Conservation (phyloP, 2,888 invertebrate genomes). For the Xylota segnis region DNA sequence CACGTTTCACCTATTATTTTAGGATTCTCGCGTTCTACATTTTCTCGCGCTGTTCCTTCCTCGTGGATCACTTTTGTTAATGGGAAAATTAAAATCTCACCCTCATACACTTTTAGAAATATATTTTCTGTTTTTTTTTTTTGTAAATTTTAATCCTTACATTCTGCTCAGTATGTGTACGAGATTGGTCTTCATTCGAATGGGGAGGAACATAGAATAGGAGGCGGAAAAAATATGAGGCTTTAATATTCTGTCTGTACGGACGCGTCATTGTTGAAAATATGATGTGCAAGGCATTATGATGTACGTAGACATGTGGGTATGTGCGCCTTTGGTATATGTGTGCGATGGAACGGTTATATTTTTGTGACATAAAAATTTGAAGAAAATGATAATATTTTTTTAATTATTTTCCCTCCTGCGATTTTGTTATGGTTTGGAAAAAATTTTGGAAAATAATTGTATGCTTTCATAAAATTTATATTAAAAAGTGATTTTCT, state of each 20-base stretch:
- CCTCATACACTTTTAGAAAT: background rate
- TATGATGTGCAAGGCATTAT: background rate
- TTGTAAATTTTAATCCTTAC: conserved; percentile 6
- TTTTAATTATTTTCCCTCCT: background rate
- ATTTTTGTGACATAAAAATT: background rate
- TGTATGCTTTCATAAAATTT: too few species aligned
- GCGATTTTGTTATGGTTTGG: background rate
- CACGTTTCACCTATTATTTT: conserved; percentile 65
- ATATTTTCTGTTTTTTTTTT: background rate
- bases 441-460: background rate
- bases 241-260: conserved; percentile 5
- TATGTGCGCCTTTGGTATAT: background rate
- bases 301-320: background rate
- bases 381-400: background rate
- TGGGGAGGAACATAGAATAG: background rate
- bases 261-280: conserved; percentile 1
- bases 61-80: conserved; percentile 40
- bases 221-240: background rate
- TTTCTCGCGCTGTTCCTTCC: conserved; percentile 10
- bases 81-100: conserved; percentile 47
- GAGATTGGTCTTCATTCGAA: conserved; percentile 1
- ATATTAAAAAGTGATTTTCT: too few species aligned
- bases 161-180: conserved; percentile 5
- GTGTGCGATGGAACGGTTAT: background rate
- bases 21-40: conserved; percentile 33